Conservation (phyloP, 2,113 vertebrate species). For the Accipiter cooperii region DNA sequence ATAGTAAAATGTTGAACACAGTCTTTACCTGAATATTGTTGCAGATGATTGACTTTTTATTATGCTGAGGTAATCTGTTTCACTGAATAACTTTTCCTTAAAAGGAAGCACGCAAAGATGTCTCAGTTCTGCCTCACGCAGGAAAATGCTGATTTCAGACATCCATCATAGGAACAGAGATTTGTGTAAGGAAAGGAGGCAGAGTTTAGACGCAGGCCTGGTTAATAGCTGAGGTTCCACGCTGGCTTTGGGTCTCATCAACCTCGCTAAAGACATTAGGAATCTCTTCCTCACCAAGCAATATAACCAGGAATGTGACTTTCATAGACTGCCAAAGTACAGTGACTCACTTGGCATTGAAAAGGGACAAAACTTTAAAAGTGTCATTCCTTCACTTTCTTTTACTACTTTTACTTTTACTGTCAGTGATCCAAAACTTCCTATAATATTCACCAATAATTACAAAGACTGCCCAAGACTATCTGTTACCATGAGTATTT, state of each 20-base stretch:
- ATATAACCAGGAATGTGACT: constrained; percentile 1
- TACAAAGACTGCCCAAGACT: neutral
- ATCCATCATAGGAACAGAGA: neutral
- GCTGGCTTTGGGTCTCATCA: neutral
- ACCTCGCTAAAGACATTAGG: neutral
- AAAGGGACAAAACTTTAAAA: neutral
- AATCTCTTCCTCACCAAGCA: neutral
- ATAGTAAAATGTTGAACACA: neutral
- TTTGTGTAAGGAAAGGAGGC: neutral
- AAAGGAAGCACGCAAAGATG: neutral
- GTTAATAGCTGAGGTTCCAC: neutral
- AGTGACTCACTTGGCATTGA: neutral
- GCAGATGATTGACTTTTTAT: neutral
- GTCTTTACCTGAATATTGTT: neutral
- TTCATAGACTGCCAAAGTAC: neutral
- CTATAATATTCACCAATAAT: neutral
- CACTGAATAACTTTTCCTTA: neutral
- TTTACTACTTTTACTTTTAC: neutral
- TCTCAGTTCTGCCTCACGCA: neutral
- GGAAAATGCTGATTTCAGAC: neutral
- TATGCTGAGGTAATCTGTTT: neutral
- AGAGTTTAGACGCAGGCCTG: neutral
- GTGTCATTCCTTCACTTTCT: neutral
- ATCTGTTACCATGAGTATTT: neutral
- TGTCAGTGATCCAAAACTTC: neutral